Evolutionary conservation across 2,888 invertebrate genomes (phyloP).

Genomic region (Hypercompe scribonia): DNA sequence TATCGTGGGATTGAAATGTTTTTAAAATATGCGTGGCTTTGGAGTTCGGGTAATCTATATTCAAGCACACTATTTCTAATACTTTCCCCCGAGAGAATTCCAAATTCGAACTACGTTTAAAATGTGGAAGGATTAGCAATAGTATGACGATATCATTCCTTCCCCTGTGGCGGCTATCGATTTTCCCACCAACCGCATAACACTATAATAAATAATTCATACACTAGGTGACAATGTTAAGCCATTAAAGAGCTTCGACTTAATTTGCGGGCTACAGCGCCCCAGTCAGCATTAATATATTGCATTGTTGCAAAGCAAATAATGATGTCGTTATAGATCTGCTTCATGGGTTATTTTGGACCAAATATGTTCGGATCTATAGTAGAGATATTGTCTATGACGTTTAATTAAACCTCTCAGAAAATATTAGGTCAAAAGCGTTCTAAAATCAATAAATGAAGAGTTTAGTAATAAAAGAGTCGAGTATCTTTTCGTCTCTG

Average conservation of each 20-base stretch:
- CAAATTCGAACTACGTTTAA: conserved; percentile 19
- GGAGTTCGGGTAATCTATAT: not conserved
- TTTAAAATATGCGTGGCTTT: not conserved
- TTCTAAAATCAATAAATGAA: not conserved
- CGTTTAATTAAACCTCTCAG: not conserved
- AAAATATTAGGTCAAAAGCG: not conserved
- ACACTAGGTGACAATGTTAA: conserved; percentile 56
- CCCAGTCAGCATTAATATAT: conserved; percentile 44
- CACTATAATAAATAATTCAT: conserved; percentile 68
- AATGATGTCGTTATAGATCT: conserved; percentile 12
- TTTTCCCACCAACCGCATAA: conserved; percentile 53
- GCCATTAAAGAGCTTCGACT: conserved; percentile 56
- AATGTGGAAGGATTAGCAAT: conserved; percentile 43
- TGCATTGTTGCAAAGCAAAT: conserved; percentile 22
- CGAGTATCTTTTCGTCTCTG: not conserved
- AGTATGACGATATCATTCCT: conserved; percentile 43
- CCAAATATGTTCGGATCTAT: too few relatives aligned
- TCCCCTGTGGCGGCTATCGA: conserved; percentile 32
- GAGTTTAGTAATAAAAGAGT: not conserved
- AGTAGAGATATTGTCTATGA: too few relatives aligned
- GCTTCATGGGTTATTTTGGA: not conserved
- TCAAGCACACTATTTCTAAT: conserved; percentile 1
- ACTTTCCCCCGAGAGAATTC: not conserved
- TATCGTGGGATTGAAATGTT: not conserved
- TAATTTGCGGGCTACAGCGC: conserved; percentile 55